phyloP scores from a whole-genome alignment of 2,113 vertebrate species.

The Mobula hypostoma region DNA sequence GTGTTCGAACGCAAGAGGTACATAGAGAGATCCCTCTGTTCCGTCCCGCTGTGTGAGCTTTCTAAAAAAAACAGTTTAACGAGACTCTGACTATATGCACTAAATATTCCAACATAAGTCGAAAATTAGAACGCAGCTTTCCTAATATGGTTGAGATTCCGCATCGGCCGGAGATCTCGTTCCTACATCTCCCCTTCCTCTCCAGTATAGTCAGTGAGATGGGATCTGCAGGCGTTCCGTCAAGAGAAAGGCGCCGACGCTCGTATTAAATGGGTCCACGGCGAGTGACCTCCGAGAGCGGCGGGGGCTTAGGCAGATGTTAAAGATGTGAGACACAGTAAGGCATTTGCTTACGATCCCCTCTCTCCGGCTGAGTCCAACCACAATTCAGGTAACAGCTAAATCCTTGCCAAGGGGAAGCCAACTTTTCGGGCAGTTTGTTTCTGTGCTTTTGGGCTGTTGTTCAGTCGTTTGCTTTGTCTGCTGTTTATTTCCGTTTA shows the following conservation, averaged over 20 bases:
- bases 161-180: not conserved
- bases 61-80: too few relatives aligned
- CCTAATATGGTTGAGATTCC: slow-evolving; percentile 26
- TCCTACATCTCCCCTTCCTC: not conserved
- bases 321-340: not conserved
- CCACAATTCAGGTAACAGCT: not conserved
- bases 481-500: not conserved
- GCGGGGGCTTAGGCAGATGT: too few relatives aligned
- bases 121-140: not conserved
- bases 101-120: not conserved
- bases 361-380: not conserved
- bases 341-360: not conserved
- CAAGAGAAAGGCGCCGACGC: not conserved
- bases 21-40: too few relatives aligned
- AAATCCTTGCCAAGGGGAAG: not conserved
- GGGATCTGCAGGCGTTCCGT: not conserved
- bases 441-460: too few relatives aligned
- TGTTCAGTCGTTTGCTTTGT: too few relatives aligned
- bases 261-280: not conserved
- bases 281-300: not conserved
- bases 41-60: too few relatives aligned
- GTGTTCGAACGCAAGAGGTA: too few relatives aligned
- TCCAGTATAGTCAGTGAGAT: not conserved
- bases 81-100: not conserved
- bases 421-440: not conserved